Evolutionary conservation across 1,140 invertebrate genomes (phyloP), one percentile per base, ranked within the genome.

Genomic region (Pissodes strobi): DNA sequence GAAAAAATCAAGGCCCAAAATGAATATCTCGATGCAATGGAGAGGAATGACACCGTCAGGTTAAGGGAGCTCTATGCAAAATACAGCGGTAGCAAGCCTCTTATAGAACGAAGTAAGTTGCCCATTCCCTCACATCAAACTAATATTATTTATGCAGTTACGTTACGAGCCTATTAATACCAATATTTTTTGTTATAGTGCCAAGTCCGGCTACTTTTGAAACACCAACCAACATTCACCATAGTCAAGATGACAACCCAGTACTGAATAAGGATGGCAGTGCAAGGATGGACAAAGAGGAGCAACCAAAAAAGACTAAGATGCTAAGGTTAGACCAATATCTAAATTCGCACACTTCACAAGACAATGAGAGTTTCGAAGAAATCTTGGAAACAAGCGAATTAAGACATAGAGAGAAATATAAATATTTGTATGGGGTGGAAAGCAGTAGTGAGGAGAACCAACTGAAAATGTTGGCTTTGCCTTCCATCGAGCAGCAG

Each of bases 311-410:
- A n/a, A n/a, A n/a, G n/a, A n/a, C n/a, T n/a, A n/a, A n/a, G n/a
- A n/a, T n/a, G 41, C 27, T 77, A 13, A 78, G 75, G 8, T 78
- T 95, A 61, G 95, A 99, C 80, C 82, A 88, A 10, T 99, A 92
- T 79, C 79, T 99, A 34, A 84, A 88, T 12, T 85, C 82, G n/a
- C 90, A 95, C 73, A 99, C 96, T 0, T 98, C 95, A 79, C 97
- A 99, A 82, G 97, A 99, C 74, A 98, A 98, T 80, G 89, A 93
- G 25, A 97, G 95, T 76, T 99, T 99, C 77, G 86, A 93, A 72
- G 90, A 94, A 66, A 90, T 99, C 34, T 90, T 97, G 72, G 82
- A 87, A 43, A 87, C 93, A 70, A 85, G 89, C 0, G 85, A 95
- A 52, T 85, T 88, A 66, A 87, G 88, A 74, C 87, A 92, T 67